Evolutionary conservation across 2,113 vertebrate genomes (phyloP).

Genomic region (Crotophaga sulcirostris): DNA sequence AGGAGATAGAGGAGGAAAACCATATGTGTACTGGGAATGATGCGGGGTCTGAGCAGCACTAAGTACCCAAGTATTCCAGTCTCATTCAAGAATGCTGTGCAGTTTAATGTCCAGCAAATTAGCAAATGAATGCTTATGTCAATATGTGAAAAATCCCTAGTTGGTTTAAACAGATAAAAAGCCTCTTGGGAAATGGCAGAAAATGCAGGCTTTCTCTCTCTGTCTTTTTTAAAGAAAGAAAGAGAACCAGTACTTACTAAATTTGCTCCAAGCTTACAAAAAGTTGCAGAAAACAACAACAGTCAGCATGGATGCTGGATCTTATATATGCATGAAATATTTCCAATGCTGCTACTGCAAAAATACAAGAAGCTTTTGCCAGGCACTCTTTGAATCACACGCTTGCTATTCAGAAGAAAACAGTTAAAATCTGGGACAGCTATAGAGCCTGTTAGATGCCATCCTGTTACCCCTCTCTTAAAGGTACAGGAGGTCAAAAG

Average conservation of each 20-base stretch:
- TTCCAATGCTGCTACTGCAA: not conserved
- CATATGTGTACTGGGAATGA: conserved; percentile 66
- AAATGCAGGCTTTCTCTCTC: conserved; percentile 61
- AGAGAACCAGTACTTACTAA: conserved; percentile 19
- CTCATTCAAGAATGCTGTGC: conserved; percentile 70
- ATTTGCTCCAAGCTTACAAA: conserved; percentile 27
- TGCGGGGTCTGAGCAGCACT: conserved; percentile 37
- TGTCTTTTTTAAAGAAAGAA: conserved; percentile 52
- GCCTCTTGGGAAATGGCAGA: conserved; percentile 56
- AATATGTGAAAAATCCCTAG: conserved; percentile 79
- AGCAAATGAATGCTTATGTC: conserved; percentile 86
- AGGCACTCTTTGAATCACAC: not conserved
- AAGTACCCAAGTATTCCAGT: conserved; percentile 63
- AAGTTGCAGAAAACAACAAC: not conserved
- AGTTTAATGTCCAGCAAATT: conserved; percentile 79
- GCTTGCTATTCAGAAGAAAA: conserved; percentile 25
- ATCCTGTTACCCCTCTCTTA: conserved; percentile 5
- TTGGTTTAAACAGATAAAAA: conserved; percentile 78
- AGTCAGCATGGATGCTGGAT: not conserved
- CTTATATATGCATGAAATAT: not conserved
- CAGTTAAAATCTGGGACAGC: conserved; percentile 40
- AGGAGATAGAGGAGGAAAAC: conserved; percentile 71
- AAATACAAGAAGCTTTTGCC: conserved; percentile 19
- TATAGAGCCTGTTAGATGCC: not conserved
- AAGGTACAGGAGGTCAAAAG: conserved; percentile 15